Base-by-base conservation (phyloP, 2,113 vertebrate species). In the Casuarius casuarius region DNA sequence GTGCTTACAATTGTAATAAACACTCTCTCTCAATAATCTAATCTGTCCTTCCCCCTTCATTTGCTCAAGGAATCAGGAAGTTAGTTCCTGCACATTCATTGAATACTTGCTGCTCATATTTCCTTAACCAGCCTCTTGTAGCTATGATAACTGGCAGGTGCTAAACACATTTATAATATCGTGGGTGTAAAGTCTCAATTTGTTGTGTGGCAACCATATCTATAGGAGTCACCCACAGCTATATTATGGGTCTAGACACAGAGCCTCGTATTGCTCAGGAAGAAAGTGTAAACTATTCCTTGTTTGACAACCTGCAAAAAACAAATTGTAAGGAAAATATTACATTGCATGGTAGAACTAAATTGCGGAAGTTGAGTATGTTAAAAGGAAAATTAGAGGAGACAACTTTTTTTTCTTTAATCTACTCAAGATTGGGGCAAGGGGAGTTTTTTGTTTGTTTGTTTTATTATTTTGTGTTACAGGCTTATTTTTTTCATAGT, bases 131-230 rank as follows among this genome's bases (percentile, higher is more conserved):
- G 35, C 82, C 51, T 73, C 52, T 51, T 70, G 84, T 82, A 79
- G 68, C 65, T 56, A 61, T 79, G 80, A 75, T 84, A 76, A 76
- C 21, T 77, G 74, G 49, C 51, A 84, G 71, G 74, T 59, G 56
- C 44, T 82, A 51, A 54, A 61, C 52, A 79, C 16, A 29, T 66
- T 94, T 66, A 61, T 87, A 71, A 28, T 29, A n/a, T 12, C 40
- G 51, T 68, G 85, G 80, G 92, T 90, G 81, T 95, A 75, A 97
- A 97, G 90, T 94, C 81, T 72, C 70, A 15, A 21, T 84, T 70
- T 16, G 77, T 96, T 90, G 52, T 62, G 73, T 90, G 80, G 94
- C 87, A 96, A 93, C 79, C 0, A 75, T 91, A 84, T 86, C 88
- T 78, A 80, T 56, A 94, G 84, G 88, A 92, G 63, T 48, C 35